Evolutionary conservation across 2,797 vertebrate species (phyloP).

Genomic region (Tenualosa ilisha): DNA sequence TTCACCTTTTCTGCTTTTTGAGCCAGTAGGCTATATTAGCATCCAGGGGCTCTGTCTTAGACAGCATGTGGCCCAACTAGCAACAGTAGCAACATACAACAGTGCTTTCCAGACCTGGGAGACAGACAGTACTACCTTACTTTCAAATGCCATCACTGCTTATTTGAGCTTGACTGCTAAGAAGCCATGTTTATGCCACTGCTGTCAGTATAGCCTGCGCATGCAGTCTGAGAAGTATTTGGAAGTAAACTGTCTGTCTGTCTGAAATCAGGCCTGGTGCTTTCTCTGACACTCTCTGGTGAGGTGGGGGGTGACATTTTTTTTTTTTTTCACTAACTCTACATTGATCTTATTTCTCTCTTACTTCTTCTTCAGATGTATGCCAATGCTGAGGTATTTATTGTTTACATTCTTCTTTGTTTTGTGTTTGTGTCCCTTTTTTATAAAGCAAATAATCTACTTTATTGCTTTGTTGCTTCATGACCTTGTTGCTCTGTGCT

Average conservation of each 20-base stretch:
- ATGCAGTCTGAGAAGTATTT: background rate
- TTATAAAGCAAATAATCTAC: constrained; percentile 64
- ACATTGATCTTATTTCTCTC: constrained; percentile 75
- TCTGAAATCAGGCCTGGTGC: constrained; percentile 57
- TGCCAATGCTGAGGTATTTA: constrained; percentile 88
- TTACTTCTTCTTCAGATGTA: constrained; percentile 84
- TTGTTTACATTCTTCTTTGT: constrained; percentile 61
- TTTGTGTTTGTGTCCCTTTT: constrained; percentile 51
- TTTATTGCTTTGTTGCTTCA: constrained; percentile 62
- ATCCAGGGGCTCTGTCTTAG: constrained; percentile 13
- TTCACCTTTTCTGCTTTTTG: constrained; percentile 37
- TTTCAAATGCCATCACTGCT: background rate
- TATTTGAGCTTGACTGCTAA: background rate
- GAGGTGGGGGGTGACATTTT: constrained; percentile 67
- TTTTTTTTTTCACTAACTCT: constrained; percentile 76
- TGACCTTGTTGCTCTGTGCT: constrained; percentile 62
- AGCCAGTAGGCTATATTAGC: background rate
- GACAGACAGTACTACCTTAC: constrained; percentile 58
- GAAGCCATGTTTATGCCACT: too few relatives aligned
- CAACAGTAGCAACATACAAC: background rate
- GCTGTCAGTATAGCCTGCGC: too few relatives aligned
- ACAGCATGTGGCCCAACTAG: constrained; percentile 39
- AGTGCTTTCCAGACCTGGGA: constrained; percentile 2
- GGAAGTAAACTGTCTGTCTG: constrained; percentile 42
- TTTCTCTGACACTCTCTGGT: constrained; percentile 73